A percentile compares a stretch with the other conserved stretches of the same genome.
These are phyloP conservation scores for Monochamus alternatus DNA, from an alignment of 2,888 invertebrate species.

Conservation along the genomic window DNA sequence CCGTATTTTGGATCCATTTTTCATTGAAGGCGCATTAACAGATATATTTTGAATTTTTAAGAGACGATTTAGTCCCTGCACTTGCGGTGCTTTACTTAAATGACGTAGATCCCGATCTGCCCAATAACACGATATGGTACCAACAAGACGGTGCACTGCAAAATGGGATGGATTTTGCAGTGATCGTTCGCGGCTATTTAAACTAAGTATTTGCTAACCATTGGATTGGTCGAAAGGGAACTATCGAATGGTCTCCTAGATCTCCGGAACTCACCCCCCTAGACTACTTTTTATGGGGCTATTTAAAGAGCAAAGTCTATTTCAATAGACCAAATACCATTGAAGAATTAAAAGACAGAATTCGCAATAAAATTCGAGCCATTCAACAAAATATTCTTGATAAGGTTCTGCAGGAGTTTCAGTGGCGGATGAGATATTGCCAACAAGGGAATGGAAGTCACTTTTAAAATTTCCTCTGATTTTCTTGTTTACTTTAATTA, in stretches of 20 bases:
- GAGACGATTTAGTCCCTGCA: slow-evolving; percentile 24
- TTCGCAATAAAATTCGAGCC: slow-evolving; percentile 22
- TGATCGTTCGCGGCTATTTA: slow-evolving; percentile 31
- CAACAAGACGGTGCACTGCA: slow-evolving; percentile 40
- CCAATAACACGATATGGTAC: slow-evolving; percentile 29
- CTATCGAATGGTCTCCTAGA: slow-evolving; percentile 34
- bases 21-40: slow-evolving; percentile 22
- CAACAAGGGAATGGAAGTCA: too few species aligned
- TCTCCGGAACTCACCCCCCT: slow-evolving; percentile 40
- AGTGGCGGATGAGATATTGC: not conserved
- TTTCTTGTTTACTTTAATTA: too few species aligned
- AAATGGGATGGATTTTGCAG: slow-evolving; percentile 2
- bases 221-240: slow-evolving; percentile 34
- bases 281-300: slow-evolving; percentile 41
- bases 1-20: not conserved
- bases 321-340: slow-evolving; percentile 32
- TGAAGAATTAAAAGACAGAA: slow-evolving; percentile 26
- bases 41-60: slow-evolving; percentile 8
- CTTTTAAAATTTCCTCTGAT: too few species aligned
- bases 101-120: slow-evolving; percentile 30
- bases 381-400: slow-evolving; percentile 5
- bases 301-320: slow-evolving; percentile 39
- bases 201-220: slow-evolving; percentile 33
- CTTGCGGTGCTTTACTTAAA: slow-evolving; percentile 31
- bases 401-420: slow-evolving; percentile 18